These are phyloP conservation scores for Dendroctonus ponderosae DNA, from an alignment of 1,140 invertebrate species.

Conservation along the genomic window DNA sequence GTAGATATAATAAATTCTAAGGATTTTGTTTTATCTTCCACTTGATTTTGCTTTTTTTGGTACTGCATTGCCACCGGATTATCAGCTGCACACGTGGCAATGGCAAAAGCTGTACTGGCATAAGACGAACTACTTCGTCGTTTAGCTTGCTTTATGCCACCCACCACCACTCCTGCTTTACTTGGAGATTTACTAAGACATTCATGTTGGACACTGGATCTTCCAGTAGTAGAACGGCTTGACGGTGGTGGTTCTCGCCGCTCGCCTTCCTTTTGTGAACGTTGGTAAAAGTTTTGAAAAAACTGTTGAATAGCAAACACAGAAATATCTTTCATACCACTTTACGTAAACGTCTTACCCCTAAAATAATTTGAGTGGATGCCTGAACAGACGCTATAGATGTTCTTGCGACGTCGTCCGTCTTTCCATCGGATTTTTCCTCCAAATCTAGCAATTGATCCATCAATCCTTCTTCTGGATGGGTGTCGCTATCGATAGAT, in stretches of 20 bases:
- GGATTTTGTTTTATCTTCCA: slow-evolving; percentile 54
- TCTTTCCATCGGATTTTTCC: slow-evolving; percentile 3
- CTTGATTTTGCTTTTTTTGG: slow-evolving; percentile 11
- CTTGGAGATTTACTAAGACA: slow-evolving; percentile 59
- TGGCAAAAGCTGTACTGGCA: slow-evolving; percentile 88
- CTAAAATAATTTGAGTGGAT: slow-evolving; percentile 26
- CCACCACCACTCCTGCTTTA: slow-evolving; percentile 89
- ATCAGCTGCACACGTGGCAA: slow-evolving; percentile 84
- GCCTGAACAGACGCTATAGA: slow-evolving; percentile 31
- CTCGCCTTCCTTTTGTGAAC: slow-evolving; percentile 54
- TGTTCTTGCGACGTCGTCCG: slow-evolving; percentile 21
- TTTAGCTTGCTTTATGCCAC: slow-evolving; percentile 85
- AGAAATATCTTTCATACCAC: not conserved
- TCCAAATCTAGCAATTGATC: slow-evolving; percentile 8
- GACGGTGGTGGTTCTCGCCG: slow-evolving; percentile 28
- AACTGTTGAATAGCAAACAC: slow-evolving; percentile 9
- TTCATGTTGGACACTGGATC: slow-evolving; percentile 61
- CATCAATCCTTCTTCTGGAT: slow-evolving; percentile 18
- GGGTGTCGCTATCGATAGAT: slow-evolving; percentile 23
- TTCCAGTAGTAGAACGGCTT: slow-evolving; percentile 48
- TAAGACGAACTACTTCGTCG: slow-evolving; percentile 87
- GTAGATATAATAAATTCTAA: slow-evolving; percentile 88
- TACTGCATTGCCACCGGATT: slow-evolving; percentile 57
- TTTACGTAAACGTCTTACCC: slow-evolving; percentile 11
- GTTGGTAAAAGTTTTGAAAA: slow-evolving; percentile 54